Base-by-base conservation (phyloP, 2,797 vertebrate species). In the Enteromius radiatus region DNA sequence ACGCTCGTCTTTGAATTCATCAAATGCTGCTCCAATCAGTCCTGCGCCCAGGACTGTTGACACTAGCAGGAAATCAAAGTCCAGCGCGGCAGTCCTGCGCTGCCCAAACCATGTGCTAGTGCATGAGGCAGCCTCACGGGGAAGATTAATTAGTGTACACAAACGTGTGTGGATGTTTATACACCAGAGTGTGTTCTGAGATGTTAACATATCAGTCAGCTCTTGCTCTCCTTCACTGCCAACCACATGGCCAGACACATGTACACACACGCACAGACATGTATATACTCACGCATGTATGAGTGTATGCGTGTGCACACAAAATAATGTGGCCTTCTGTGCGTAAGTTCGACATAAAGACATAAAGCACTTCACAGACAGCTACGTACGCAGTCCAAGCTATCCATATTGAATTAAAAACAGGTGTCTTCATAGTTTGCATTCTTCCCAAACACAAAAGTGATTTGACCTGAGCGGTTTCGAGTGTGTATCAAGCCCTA, bases 391-490 rank as follows among this genome's bases (percentile, higher is more conserved):
- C 80, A 15, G 81, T 90, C 90, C 90, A 88, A 87, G 88, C 86
- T 91, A 70, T 89, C 86, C 90, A 87, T 90, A 88, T 85, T 82
- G 90, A 95, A 95, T 95, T 93, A 90, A 93, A 96, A 95, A 94
- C 95, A 96, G 94, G 93, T 95, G 95, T 92, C 92, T 90, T 89
- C 93, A 94, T 95, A 94, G 92, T 91, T 94, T 88, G 79, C 89
- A 93, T 94, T 94, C 91, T 93, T 94, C 88, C 76, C 91, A 86
- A 92, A 92, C 92, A 91, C 90, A 94, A 93, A 94, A 92, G 91
- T 91, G 90, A 90, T 93, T 95, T 93, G 93, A 94, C 92, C 94
- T 93, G 91, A 92, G 91, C 90, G 91, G 88, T 92, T 94, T 68
- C 82, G 91, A 89, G 90, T 93, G 88, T 87, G 81, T 84, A 92